Evolutionary conservation across 1,140 invertebrate species (phyloP).

Genomic region (Neuroterus valhalla): DNA sequence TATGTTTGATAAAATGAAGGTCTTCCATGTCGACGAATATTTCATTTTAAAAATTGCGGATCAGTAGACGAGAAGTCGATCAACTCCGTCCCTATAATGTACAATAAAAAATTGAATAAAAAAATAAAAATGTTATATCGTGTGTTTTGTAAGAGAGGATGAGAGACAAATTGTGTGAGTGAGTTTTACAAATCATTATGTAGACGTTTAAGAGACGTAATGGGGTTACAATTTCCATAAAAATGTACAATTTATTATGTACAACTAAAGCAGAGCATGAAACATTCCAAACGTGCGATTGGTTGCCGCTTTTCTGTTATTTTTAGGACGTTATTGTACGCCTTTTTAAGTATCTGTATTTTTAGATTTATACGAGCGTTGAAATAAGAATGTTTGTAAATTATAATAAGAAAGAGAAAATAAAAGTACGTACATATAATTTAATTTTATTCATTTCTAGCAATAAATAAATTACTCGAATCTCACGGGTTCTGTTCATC

Average conservation of each 20-base stretch:
- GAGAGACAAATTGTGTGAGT: conserved; percentile 39
- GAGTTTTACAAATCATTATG: background rate
- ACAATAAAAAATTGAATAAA: background rate
- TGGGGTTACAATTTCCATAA: conserved; percentile 35
- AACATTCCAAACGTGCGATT: conserved; percentile 49
- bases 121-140: conserved; percentile 38
- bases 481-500: no score
- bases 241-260: conserved; percentile 63
- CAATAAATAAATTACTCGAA: no score
- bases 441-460: background rate
- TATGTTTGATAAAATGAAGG: conserved; percentile 29
- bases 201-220: no score
- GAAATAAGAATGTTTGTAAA: conserved; percentile 66
- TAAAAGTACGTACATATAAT: conserved; percentile 45
- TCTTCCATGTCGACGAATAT: conserved; percentile 32
- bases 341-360: conserved; percentile 61
- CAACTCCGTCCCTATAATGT: conserved; percentile 28
- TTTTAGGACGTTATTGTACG: conserved; percentile 60
- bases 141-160: conserved; percentile 41
- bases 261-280: conserved; percentile 45
- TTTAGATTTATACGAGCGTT: conserved; percentile 63
- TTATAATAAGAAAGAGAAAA: conserved; percentile 65
- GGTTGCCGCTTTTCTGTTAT: conserved; percentile 61
- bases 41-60: conserved; percentile 14
- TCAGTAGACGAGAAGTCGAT: conserved; percentile 37